Conservation (phyloP, 2,888 invertebrate genomes). For the Spodoptera littoralis region DNA sequence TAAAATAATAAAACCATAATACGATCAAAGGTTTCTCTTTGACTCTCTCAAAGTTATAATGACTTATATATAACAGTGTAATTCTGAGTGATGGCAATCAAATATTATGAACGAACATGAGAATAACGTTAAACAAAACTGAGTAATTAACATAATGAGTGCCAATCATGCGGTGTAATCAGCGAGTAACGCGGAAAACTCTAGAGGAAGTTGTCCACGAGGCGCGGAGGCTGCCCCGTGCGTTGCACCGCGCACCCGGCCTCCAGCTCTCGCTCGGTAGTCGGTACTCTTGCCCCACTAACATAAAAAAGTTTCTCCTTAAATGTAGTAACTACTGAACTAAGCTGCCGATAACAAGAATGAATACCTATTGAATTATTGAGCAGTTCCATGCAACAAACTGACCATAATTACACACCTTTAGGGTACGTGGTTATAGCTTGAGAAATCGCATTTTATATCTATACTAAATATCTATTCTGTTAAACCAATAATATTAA, state of each 20-base stretch:
- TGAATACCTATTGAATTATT: constrained; percentile 45
- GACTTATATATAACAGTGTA: constrained; percentile 20
- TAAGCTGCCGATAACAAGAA: constrained; percentile 54
- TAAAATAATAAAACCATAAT: constrained; percentile 11
- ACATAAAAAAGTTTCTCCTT: constrained; percentile 75
- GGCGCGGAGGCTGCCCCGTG: constrained; percentile 3
- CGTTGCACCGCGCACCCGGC: constrained; percentile 38
- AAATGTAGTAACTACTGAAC: constrained; percentile 60
- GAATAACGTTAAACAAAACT: constrained; percentile 28
- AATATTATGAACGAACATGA: constrained; percentile 21
- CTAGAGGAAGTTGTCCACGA: constrained; percentile 30
- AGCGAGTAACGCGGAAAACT: constrained; percentile 18
- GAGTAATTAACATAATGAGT: constrained; percentile 31
- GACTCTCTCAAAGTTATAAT: constrained; percentile 20
- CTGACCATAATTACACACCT: constrained; percentile 16
- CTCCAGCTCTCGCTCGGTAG: constrained; percentile 53
- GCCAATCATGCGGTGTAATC: constrained; percentile 24
- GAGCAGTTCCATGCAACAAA: constrained; percentile 31
- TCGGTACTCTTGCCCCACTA: constrained; percentile 66
- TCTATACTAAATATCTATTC: background rate
- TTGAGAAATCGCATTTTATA: constrained; percentile 2
- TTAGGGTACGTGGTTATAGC: constrained; percentile 5
- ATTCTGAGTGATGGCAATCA: constrained; percentile 29
- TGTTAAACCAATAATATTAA: background rate
- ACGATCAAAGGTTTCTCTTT: constrained; percentile 30